A percentile compares a stretch with the other conserved stretches of the same genome.
These are phyloP conservation scores for Crossocerus cetratus DNA, from an alignment of 2,888 invertebrate genomes.

Conservation along the genomic window DNA sequence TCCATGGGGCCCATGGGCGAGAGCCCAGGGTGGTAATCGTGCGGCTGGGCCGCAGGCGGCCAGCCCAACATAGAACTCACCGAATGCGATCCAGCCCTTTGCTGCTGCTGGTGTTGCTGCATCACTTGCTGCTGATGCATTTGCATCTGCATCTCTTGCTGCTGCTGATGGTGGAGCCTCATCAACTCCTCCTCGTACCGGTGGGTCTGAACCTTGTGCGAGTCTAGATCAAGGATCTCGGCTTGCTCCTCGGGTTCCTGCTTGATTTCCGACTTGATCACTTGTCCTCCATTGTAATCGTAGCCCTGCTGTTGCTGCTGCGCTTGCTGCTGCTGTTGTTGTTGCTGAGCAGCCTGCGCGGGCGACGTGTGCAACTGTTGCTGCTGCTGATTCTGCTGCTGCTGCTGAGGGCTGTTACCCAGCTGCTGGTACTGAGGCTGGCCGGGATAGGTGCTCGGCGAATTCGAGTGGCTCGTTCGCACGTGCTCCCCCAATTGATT, in stretches of 20 bases:
- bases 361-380: slow-evolving; percentile 67
- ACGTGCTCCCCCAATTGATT: slow-evolving; percentile 87
- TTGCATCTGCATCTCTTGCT: slow-evolving; percentile 70
- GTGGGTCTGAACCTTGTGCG: slow-evolving; percentile 89
- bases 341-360: slow-evolving; percentile 73
- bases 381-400: slow-evolving; percentile 78
- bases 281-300: slow-evolving; percentile 62
- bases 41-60: slow-evolving; percentile 65
- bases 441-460: slow-evolving; percentile 67
- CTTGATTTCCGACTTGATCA: slow-evolving; percentile 78
- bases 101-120: slow-evolving; percentile 65
- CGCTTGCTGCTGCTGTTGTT: slow-evolving; percentile 73
- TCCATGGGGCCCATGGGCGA: slow-evolving; percentile 70
- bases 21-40: slow-evolving; percentile 69
- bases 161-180: slow-evolving; percentile 68
- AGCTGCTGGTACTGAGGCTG: slow-evolving; percentile 67
- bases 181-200: slow-evolving; percentile 78
- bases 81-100: slow-evolving; percentile 64
- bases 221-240: slow-evolving; percentile 91
- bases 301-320: slow-evolving; percentile 72
- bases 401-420: slow-evolving; percentile 72
- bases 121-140: slow-evolving; percentile 67
- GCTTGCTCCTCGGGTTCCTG: slow-evolving; percentile 85
- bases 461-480: slow-evolving; percentile 81
- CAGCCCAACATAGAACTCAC: slow-evolving; percentile 71